Base-by-base conservation (phyloP, 2,113 vertebrate species). In the Cyanoderma ruficeps region DNA sequence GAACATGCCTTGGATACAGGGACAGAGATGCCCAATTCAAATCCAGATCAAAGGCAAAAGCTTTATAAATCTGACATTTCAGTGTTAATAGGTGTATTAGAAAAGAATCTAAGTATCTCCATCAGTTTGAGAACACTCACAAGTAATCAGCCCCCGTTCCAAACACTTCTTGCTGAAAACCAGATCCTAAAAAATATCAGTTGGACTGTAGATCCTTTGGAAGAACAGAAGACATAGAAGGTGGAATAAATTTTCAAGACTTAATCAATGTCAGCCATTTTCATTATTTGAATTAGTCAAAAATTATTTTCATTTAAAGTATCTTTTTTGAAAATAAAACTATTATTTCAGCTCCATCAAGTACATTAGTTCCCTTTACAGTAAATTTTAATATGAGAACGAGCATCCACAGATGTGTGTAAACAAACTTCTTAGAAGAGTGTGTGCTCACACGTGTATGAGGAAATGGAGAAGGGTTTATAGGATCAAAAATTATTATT, bases 401-500 rank as follows among this genome's bases (percentile, higher is more conserved):
- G 18, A 61, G 14, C 69, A 89, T 14, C n/a, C 42, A 63, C 20
- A 59, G 68, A 57, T 46, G 6, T 13, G 33, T 4, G 22, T 35
- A 61, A 83, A 50, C 7, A 68, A 79, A 56, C 11, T 30, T 44
- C 64, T 78, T 31, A 41, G 24, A 56, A n/a, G 13, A 52, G 7
- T 2, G 9, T 13, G 49, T 61, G 41, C 50, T 61, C 0, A 2
- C 4, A 6, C 18, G 28, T 10, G 10, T 18, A 23, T 16, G 33
- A 92, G 57, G 82, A 93, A 87, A 89, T 42, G 5, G 25, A 59
- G 49, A 23, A 41, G 59, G 80, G 63, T 56, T 88, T 83, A 70
- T 15, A 81, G 56, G 56, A 87, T 63, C 47, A 95, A 67, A 77
- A 65, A 55, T 70, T 55, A 70, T 69, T 83, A 67, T 57, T 96